Percentiles rank a stretch among this genome's conserved stretches.
Evolutionary conservation across 2,888 invertebrate species (phyloP).

Genomic region (Perizoma affinitatum): DNA sequence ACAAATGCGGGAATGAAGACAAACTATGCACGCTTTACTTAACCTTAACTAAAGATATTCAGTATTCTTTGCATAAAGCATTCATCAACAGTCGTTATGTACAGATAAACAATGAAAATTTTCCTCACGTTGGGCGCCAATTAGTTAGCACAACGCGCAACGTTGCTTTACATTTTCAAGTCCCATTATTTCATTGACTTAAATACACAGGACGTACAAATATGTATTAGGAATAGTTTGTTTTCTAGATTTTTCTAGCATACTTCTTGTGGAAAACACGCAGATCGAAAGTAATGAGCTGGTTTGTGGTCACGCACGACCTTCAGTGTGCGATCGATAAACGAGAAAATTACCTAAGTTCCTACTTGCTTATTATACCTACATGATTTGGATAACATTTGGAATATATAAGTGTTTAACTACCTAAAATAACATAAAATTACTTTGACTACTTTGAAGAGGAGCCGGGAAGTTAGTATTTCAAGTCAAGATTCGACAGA

Average conservation of each 20-base stretch:
- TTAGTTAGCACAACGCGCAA: not conserved
- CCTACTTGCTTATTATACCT: not conserved
- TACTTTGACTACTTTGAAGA: too few species aligned
- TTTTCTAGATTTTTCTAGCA: not conserved
- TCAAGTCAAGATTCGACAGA: too few species aligned
- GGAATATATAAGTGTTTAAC: too few species aligned
- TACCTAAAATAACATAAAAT: too few species aligned
- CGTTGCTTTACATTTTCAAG: too few species aligned
- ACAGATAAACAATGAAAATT: not conserved
- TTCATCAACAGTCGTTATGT: not conserved
- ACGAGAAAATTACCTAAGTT: not conserved
- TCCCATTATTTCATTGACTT: too few species aligned
- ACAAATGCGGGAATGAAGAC: slow-evolving; percentile 27
- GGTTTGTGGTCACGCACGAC: not conserved
- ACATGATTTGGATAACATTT: too few species aligned
- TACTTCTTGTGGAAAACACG: not conserved
- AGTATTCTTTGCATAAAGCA: too few species aligned
- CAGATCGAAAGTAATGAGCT: not conserved
- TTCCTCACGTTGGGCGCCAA: slow-evolving; percentile 19
- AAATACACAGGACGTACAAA: too few species aligned
- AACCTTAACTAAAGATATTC: not conserved
- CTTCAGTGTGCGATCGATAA: not conserved
- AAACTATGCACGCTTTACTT: slow-evolving; percentile 25
- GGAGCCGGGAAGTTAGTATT: too few species aligned
- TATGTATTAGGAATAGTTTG: too few species aligned